Percentiles rank a stretch among this genome's conserved stretches.
Evolutionary conservation across 2,888 invertebrate genomes (phyloP).

Genomic region (Aleiodes leptofemur): DNA sequence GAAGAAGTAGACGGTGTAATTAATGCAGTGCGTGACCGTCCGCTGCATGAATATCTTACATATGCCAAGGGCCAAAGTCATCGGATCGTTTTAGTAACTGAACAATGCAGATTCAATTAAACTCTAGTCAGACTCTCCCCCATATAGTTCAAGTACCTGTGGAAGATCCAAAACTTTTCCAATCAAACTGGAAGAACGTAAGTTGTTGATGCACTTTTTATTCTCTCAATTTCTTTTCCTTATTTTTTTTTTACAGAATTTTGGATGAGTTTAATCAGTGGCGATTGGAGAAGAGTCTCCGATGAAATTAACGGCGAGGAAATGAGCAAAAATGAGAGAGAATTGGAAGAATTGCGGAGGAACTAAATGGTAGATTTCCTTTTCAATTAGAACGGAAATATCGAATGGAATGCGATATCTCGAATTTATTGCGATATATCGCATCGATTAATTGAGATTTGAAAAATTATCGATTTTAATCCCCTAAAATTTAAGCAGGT

Average conservation of each 20-base stretch:
- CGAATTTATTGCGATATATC: too few species aligned
- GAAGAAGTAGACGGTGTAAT: slow-evolving; percentile 4
- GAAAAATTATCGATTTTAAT: too few species aligned
- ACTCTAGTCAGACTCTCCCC: slow-evolving; percentile 56
- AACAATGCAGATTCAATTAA: slow-evolving; percentile 70
- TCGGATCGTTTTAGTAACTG: slow-evolving; percentile 8
- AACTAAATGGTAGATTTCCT: too few species aligned
- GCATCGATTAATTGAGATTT: too few species aligned
- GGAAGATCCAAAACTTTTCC: slow-evolving; percentile 64
- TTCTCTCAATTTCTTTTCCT: background rate
- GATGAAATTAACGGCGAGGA: too few species aligned
- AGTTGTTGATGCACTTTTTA: slow-evolving; percentile 4
- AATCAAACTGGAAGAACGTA: slow-evolving; percentile 63
- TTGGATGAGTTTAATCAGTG: background rate
- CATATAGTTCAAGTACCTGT: background rate
- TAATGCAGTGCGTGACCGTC: background rate
- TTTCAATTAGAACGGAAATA: too few species aligned
- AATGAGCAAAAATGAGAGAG: too few species aligned
- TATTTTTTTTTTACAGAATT: slow-evolving; percentile 5
- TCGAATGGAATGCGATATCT: too few species aligned
- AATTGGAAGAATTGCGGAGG: too few species aligned
- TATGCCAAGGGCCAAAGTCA: slow-evolving; percentile 17
- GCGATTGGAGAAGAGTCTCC: too few species aligned
- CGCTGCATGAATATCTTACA: slow-evolving; percentile 6
- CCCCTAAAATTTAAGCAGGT: too few species aligned